Evolutionary conservation across 2,797 vertebrate genomes (phyloP).

Genomic region (Oophaga sylvatica): DNA sequence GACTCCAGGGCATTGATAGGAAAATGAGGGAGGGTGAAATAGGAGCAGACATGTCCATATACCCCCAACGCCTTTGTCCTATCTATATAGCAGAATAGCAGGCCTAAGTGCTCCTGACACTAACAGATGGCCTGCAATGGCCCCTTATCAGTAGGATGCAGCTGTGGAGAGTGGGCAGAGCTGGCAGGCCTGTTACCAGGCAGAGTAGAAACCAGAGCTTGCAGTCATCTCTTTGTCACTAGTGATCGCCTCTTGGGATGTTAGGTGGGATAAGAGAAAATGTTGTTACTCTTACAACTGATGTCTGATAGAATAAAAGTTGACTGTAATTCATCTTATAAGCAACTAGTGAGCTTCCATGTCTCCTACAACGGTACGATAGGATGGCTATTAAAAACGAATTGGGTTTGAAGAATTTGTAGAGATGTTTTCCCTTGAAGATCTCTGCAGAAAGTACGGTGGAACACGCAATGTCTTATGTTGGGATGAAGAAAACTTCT

Average conservation of each 20-base stretch:
- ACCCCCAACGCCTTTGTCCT: conserved; percentile 25
- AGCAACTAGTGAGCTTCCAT: not conserved
- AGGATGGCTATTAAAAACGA: too few species aligned
- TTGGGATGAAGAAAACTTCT: too few species aligned
- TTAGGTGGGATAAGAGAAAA: not conserved
- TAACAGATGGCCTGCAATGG: conserved; percentile 39
- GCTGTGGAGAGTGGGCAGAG: conserved; percentile 56
- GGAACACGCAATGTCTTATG: too few species aligned
- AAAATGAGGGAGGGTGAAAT: conserved; percentile 11
- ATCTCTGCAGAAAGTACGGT: too few species aligned
- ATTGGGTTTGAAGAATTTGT: too few species aligned
- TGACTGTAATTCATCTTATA: not conserved
- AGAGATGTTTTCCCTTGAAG: too few species aligned
- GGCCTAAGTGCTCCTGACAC: not conserved
- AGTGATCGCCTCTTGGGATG: not conserved
- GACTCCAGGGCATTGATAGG: conserved; percentile 33
- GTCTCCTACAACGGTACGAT: too few species aligned
- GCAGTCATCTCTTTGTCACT: not conserved
- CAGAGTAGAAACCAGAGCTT: not conserved
- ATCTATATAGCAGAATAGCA: conserved; percentile 30
- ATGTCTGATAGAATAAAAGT: not conserved
- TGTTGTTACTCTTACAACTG: not conserved
- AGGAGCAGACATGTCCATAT: conserved; percentile 30
- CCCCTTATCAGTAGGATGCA: conserved; percentile 59
- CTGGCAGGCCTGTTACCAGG: conserved; percentile 9